phyloP scores from a whole-genome alignment of 23 tunicate genomes.

The Trididemnum nubilum region DNA sequence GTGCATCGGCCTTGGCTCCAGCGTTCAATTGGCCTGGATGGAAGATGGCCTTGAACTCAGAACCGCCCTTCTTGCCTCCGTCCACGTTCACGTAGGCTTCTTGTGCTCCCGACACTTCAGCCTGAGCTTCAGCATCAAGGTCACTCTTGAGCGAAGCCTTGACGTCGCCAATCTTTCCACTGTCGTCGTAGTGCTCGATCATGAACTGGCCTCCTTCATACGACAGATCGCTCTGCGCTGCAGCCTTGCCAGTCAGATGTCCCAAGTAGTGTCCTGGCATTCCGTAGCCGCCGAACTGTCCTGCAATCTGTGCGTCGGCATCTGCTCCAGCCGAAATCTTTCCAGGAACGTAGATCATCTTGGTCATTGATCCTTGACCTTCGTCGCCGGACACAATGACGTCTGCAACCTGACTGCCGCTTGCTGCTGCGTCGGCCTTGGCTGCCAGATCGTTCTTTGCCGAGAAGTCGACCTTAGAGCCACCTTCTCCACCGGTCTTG shows the following conservation, averaged over 20 bases:
- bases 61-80: background rate
- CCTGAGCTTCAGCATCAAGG: background rate
- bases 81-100: background rate
- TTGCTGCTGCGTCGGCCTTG: background rate
- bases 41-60: background rate
- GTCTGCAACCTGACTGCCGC: background rate
- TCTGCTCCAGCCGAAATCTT: background rate
- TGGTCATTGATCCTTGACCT: background rate
- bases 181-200: background rate
- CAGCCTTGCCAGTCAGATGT: background rate
- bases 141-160: background rate
- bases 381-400: background rate
- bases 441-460: background rate
- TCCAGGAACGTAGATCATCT: background rate
- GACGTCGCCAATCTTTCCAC: background rate
- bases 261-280: background rate
- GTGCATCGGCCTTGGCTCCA: background rate
- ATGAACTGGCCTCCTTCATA: background rate
- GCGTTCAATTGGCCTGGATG: background rate
- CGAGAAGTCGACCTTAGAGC: background rate
- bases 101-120: background rate
- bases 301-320: background rate
- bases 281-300: background rate
- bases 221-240: background rate
- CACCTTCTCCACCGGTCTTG: background rate